A percentile compares a stretch with the other conserved stretches of the same genome.
These are phyloP conservation scores for Hypanus sabinus DNA, from an alignment of 2,113 vertebrate genomes.

Conservation along the genomic window DNA sequence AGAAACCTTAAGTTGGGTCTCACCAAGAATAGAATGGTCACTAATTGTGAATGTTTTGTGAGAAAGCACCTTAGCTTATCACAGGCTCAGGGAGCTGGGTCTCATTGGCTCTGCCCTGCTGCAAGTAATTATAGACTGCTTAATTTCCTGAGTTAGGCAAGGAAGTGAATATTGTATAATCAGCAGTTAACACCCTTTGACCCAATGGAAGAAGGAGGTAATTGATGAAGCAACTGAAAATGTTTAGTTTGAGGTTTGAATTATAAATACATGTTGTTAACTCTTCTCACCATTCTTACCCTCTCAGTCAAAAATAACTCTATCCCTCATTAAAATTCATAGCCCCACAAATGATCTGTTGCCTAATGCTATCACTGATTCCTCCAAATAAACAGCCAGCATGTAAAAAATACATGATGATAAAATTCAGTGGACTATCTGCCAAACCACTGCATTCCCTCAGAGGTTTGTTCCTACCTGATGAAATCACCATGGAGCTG, in stretches of 20 bases:
- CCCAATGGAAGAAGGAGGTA: too few species aligned
- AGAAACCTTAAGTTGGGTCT: neutral
- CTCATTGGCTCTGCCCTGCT: too few species aligned
- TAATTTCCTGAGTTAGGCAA: too few species aligned
- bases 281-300: neutral
- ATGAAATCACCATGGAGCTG: slow-evolving; percentile 87
- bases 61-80: too few species aligned
- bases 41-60: too few species aligned
- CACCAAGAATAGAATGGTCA: neutral
- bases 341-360: neutral
- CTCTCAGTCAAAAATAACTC: neutral
- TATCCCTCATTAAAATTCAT: neutral
- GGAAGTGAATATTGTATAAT: too few species aligned
- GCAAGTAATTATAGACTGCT: too few species aligned
- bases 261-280: neutral
- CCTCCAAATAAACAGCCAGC: neutral
- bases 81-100: too few species aligned
- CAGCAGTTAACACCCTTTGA: too few species aligned
- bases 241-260: too few species aligned
- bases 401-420: neutral
- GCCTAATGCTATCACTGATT: neutral
- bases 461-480: slow-evolving; percentile 62
- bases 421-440: neutral
- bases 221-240: too few species aligned
- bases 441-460: neutral